Conservation (phyloP, 2,797 vertebrate species). For the Sebastes dallii region DNA sequence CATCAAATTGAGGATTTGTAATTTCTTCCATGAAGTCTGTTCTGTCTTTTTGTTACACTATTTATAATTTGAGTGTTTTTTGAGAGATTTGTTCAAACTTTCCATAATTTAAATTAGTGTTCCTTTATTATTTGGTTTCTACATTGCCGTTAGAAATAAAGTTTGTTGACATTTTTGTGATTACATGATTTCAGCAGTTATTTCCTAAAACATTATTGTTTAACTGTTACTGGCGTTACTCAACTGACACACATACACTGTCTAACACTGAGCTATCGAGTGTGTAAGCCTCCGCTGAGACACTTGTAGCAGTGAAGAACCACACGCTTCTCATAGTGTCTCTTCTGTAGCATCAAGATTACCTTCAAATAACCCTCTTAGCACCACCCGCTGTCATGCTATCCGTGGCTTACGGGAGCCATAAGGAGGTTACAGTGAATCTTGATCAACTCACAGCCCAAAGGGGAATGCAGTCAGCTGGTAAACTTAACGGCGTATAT, state of each 20-base stretch:
- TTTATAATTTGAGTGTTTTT: conserved; percentile 38
- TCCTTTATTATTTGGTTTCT: conserved; percentile 51
- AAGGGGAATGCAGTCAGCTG: conserved; percentile 40
- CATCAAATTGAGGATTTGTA: conserved; percentile 8
- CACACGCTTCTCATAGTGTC: conserved; percentile 43
- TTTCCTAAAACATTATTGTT: not conserved
- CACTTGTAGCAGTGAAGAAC: conserved; percentile 5
- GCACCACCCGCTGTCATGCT: conserved; percentile 73
- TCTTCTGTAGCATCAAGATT: conserved; percentile 66
- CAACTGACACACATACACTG: not conserved
- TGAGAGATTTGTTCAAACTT: conserved; percentile 19
- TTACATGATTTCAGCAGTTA: conserved; percentile 21
- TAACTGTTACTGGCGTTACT: not conserved
- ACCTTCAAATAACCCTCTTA: conserved; percentile 78
- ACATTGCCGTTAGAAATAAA: conserved; percentile 67
- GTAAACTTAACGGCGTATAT: conserved; percentile 36
- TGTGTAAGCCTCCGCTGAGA: conserved; percentile 19
- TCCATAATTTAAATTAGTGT: conserved; percentile 21
- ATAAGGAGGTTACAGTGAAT: conserved; percentile 71
- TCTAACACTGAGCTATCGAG: conserved; percentile 3
- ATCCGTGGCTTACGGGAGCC: conserved; percentile 68
- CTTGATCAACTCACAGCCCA: conserved; percentile 62
- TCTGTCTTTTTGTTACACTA: conserved; percentile 24
- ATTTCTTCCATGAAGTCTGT: not conserved
- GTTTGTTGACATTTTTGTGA: conserved; percentile 53